phyloP scores from a whole-genome alignment of 2,113 vertebrate genomes.

The Pangasianodon hypophthalmus region DNA sequence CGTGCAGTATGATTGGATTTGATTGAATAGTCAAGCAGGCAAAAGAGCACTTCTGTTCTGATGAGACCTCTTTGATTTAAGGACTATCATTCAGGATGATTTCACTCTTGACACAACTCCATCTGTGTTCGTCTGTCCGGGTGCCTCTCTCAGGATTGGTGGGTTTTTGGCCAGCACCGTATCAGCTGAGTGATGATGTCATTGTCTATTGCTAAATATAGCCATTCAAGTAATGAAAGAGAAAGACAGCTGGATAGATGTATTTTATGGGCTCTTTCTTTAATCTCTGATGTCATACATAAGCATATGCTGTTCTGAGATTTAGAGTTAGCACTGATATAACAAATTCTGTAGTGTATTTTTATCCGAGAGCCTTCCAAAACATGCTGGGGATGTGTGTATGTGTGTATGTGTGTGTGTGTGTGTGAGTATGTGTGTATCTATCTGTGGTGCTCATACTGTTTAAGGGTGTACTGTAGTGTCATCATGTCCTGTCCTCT shows the following conservation, averaged over 20 bases:
- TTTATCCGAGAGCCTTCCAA: not conserved
- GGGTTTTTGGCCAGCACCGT: constrained; percentile 56
- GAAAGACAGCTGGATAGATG: constrained; percentile 39
- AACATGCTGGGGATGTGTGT: not conserved
- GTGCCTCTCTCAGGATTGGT: constrained; percentile 54
- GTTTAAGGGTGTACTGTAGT: not conserved
- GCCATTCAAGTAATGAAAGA: constrained; percentile 55
- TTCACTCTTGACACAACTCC: not conserved
- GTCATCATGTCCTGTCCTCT: not conserved
- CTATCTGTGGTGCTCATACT: not conserved
- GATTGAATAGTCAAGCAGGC: not conserved
- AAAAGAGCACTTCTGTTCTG: not conserved
- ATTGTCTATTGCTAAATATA: constrained; percentile 69
- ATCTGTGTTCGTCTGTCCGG: not conserved
- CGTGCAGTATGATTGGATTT: not conserved
- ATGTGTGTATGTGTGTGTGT: not conserved
- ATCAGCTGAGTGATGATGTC: constrained; percentile 69
- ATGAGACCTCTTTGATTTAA: not conserved
- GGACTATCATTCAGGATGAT: not conserved
- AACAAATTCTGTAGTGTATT: not conserved
- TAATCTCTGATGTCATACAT: not conserved
- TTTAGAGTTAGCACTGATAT: not conserved
- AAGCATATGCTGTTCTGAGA: not conserved
- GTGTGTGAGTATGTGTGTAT: not conserved
- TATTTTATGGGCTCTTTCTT: not conserved